Evolutionary conservation across 1,140 invertebrate genomes (phyloP).

Genomic region (Papilio glaucus): DNA sequence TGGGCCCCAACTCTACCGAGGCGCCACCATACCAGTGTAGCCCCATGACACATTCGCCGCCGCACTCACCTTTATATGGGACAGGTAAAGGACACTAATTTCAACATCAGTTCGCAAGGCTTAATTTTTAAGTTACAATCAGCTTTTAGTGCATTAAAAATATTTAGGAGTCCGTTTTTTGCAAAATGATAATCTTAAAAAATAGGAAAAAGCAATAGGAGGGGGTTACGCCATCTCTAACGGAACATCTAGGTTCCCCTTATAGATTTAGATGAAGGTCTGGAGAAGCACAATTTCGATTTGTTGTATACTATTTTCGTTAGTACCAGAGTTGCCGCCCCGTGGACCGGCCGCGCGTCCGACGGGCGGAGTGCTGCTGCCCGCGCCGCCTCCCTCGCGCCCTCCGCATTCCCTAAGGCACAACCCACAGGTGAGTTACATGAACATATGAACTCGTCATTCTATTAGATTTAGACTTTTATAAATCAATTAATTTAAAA

Average conservation of each 20-base stretch:
- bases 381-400: conserved; percentile 72
- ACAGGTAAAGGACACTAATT: conserved; percentile 59
- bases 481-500: no score
- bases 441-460: conserved; percentile 19
- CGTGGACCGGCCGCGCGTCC: conserved; percentile 80
- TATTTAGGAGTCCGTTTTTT: no score
- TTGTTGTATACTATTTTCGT: conserved; percentile 2
- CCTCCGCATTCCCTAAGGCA: conserved; percentile 70
- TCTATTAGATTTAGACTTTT: no score
- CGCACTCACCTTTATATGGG: conserved; percentile 82
- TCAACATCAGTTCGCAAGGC: no score
- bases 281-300: not conserved
- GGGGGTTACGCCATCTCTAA: no score
- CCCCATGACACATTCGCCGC: conserved; percentile 80
- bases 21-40: conserved; percentile 68
- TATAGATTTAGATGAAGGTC: conserved; percentile 1
- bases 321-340: conserved; percentile 92
- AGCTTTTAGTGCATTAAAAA: no score
- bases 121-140: no score
- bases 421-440: conserved; percentile 66
- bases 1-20: conserved; percentile 52
- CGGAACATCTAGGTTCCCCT: no score
- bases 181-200: no score
- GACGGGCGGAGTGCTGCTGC: conserved; percentile 74
- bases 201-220: no score